Evolutionary conservation across 1,140 invertebrate species (phyloP).

Genomic region (Asobara japonica): DNA sequence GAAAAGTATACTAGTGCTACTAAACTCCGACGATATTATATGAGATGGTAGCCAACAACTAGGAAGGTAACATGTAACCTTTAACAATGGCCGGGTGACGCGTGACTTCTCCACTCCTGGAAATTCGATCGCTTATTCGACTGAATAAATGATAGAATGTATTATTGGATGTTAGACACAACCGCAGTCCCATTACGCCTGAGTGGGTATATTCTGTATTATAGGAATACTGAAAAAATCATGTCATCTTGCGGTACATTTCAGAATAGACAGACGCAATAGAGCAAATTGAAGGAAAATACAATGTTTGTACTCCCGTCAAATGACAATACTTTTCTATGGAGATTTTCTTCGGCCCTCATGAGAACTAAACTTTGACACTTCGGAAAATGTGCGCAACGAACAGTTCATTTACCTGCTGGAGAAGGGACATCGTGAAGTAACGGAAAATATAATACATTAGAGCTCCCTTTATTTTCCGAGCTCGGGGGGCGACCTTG

Average conservation of each 20-base stretch:
- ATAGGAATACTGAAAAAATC: neutral
- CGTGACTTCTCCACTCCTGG: neutral
- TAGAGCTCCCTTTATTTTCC: too few species aligned
- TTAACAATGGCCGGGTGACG: neutral
- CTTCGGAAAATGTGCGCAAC: too few species aligned
- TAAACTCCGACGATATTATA: conserved; percentile 1
- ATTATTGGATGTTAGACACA: neutral
- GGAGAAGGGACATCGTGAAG: too few species aligned
- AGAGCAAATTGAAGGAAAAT: too few species aligned
- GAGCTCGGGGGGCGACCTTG: too few species aligned
- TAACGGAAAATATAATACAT: too few species aligned
- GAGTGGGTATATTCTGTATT: neutral
- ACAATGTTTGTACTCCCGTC: too few species aligned
- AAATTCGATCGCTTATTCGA: conserved; percentile 8
- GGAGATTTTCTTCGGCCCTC: too few species aligned
- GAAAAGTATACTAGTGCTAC: neutral
- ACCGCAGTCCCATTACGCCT: neutral
- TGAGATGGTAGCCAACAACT: neutral
- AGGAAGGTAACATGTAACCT: neutral
- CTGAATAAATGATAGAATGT: neutral
- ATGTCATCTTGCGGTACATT: neutral
- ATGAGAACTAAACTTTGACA: too few species aligned
- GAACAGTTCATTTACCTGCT: too few species aligned
- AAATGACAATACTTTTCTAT: too few species aligned
- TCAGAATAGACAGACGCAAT: too few species aligned